Evolutionary conservation across 2,113 vertebrate genomes (phyloP).

Genomic region (Austrofundulus limnaeus): DNA sequence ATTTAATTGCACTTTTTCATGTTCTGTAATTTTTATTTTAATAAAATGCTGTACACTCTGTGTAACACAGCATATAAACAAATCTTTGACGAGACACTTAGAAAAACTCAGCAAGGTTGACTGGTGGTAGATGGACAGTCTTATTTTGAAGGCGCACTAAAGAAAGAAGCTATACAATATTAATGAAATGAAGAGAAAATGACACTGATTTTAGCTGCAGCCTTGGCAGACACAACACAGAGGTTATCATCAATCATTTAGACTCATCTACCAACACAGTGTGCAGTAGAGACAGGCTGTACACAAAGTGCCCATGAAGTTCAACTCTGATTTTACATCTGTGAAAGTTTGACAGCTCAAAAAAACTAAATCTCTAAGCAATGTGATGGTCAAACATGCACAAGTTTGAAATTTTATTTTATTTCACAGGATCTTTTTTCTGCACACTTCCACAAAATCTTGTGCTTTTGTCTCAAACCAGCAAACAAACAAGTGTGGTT

Average conservation of each 20-base stretch:
- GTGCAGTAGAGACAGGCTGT: conserved; percentile 39
- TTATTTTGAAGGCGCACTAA: conserved; percentile 41
- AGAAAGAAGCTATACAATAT: conserved; percentile 60
- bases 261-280: conserved; percentile 48
- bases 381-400: conserved; percentile 1
- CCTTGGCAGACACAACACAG: conserved; percentile 52
- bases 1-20: no score
- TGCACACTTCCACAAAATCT: background rate
- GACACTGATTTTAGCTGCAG: conserved; percentile 66
- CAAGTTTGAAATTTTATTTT: conserved; percentile 8
- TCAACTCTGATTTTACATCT: conserved; percentile 15
- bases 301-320: conserved; percentile 32
- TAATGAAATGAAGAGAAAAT: conserved; percentile 57
- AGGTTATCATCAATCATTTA: conserved; percentile 69
- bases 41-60: no score
- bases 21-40: no score
- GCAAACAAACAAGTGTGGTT: conserved; percentile 30
- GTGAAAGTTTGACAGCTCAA: conserved; percentile 11
- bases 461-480: conserved; percentile 16
- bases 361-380: conserved; percentile 11
- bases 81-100: background rate
- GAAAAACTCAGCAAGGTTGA: conserved; percentile 6
- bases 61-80: no score
- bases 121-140: conserved; percentile 4
- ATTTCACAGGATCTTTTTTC: conserved; percentile 2